A percentile compares a stretch with the other conserved stretches of the same genome.
Evolutionary conservation across 2,113 vertebrate species (phyloP).

Genomic region (Pterocles gutturalis): DNA sequence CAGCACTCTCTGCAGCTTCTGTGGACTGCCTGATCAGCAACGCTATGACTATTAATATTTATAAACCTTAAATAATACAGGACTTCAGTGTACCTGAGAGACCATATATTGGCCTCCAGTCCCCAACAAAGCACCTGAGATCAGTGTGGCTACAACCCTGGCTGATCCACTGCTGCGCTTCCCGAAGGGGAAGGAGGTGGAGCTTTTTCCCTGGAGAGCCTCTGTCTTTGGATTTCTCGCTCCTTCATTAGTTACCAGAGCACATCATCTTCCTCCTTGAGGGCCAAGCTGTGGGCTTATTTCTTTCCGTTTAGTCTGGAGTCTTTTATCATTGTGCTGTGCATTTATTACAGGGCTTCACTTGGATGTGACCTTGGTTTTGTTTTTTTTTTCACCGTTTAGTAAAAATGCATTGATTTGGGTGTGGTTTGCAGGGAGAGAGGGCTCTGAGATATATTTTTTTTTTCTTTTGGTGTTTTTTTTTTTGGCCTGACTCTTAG

Average conservation of each 20-base stretch:
- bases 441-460: background rate
- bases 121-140: background rate
- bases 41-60: slow-evolving; percentile 50
- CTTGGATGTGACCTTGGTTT: background rate
- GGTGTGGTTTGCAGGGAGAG: background rate
- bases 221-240: background rate
- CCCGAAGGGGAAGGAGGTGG: background rate
- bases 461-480: background rate
- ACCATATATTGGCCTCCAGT: slow-evolving; percentile 17
- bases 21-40: background rate
- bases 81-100: slow-evolving; percentile 27
- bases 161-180: background rate
- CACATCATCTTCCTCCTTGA: slow-evolving; percentile 40
- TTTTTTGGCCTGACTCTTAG: background rate
- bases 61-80: slow-evolving; percentile 51
- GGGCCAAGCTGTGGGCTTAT: slow-evolving; percentile 18
- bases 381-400: background rate
- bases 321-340: background rate
- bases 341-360: background rate
- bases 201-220: background rate
- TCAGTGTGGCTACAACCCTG: background rate
- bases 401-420: background rate
- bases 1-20: background rate
- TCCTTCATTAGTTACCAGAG: slow-evolving; percentile 56
- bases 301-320: background rate